Evolutionary conservation across 2,797 vertebrate species (phyloP), one percentile per base, ranked within the genome.

Genomic region (Adelosebastes latens): DNA sequence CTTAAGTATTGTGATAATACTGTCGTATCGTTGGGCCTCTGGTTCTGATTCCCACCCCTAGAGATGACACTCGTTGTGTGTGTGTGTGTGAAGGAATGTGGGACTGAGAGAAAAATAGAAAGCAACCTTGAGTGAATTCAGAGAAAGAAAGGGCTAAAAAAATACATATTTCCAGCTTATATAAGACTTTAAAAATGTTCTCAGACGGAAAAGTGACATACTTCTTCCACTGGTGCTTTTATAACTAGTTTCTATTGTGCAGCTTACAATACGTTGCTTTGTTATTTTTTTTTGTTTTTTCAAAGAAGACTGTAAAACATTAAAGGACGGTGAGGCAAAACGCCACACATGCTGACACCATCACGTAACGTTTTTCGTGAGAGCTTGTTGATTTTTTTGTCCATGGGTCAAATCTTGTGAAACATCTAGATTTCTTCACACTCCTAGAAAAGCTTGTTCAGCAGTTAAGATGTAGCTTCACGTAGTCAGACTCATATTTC

Each of bases 381-480:
- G 12, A 68, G 70, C 9, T 24, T n/a, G 20, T 56, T 3, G 5
- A 49, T 72, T 69, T 76, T 60, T 72, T 16, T 55, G 62, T 70
- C 5, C 13, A 6, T 18, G 12, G 5, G 60, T 80, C 58, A 74
- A 29, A 61, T 80, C 10, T 87, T 88, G 79, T 62, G 60, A 89
- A 91, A 91, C 16, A n/a, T 62, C 12, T 32, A 1, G 8, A 82
- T 92, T 91, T 86, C 80, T 76, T 67, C 71, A 87, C 27, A 53
- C 8, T 59, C 3, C 4, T 4, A 29, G 12, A 80, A 87, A 79
- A 4, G 55, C 77, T 80, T 83, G n/a, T 24, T 92, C 81, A 91
- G 89, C 86, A 83, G 11, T 84, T 75, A 25, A 14, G 10, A 18
- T 18, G 16, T 8, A 8, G 42, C 34, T 58, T 74, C 39, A 60